These are phyloP conservation scores for Reticulitermes lucifugus DNA, from an alignment of 2,888 invertebrate genomes.

Conservation along the genomic window DNA sequence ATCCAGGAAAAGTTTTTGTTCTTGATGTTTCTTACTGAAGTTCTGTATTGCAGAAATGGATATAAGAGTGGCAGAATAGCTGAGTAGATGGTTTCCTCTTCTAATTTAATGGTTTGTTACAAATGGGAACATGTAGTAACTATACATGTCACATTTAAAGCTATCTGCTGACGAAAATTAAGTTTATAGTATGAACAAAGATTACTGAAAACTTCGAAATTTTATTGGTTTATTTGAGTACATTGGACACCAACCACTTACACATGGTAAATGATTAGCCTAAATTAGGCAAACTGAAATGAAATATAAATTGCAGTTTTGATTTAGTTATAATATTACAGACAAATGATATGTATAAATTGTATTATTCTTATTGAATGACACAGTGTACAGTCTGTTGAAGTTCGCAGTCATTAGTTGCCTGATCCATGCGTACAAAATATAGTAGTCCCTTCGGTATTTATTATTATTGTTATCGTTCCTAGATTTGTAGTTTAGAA, in stretches of 20 bases:
- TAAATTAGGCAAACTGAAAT: background rate
- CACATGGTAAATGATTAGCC: background rate
- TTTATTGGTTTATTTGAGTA: background rate
- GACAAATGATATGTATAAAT: background rate
- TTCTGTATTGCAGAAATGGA: background rate
- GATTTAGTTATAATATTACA: background rate
- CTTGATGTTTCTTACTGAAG: background rate
- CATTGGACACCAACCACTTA: background rate
- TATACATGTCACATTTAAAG: background rate
- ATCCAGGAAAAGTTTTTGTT: background rate
- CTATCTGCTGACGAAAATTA: background rate
- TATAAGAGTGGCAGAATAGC: background rate
- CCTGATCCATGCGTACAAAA: background rate
- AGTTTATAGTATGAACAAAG: background rate
- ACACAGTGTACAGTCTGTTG: background rate
- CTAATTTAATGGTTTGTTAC: no score
- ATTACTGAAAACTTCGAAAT: background rate
- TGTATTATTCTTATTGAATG: background rate
- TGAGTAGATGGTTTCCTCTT: no score
- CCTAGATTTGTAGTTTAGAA: conserved; percentile 2
- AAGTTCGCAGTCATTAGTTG: background rate
- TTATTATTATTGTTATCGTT: background rate
- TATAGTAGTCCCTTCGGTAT: background rate
- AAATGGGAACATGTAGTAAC: no score
- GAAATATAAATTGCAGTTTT: background rate